Evolutionary conservation across 1,140 invertebrate species (phyloP), one percentile per base, ranked within the genome.

Genomic region (Neocloeon triangulifer): DNA sequence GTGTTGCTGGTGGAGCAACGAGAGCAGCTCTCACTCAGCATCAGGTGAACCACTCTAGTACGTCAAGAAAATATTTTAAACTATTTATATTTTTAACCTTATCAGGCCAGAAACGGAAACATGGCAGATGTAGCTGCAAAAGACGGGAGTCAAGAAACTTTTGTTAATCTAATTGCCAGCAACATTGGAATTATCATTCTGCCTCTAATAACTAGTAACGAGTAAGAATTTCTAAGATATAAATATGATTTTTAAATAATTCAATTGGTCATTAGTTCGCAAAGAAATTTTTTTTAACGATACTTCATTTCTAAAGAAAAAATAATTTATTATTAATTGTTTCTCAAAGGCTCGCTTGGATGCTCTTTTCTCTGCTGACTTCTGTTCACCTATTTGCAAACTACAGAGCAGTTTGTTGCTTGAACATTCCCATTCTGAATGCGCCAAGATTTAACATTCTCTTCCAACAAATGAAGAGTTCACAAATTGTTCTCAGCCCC

Each of bases 101-200:
- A 35, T 36, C 53, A 76, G 61, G 82, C 88, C 0, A 52, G 80
- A 27, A 53, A 71, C 37, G 75, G 81, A 37, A 96, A 96, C 54
- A 66, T 91, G 51, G 91, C 79, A 2, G 77, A 96, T 58, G 80
- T 96, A 1, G 73, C 82, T 4, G 88, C 88, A 1, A 96, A 96
- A 61, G 92, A 96, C 55, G 78, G 80, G 6, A 88, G 82, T 40
- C 92, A 97, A 61, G 91, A 96, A 51, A 95, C 86, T 0, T 65
- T 84, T 40, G 85, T 95, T 1, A 95, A 95, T 56, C 56, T 95
- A 25, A 48, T 77, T 19, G 85, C 78, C 8, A 75, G 88, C 4
- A 49, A 84, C 32, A 43, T 72, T 9, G 79, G 78, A 34, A 61
- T 94, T 20, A 53, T 73, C 16, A 49, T 94, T 27, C 57, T 92